These are phyloP conservation scores for Sphenopsis melanotis DNA, from an alignment of 2,797 vertebrate genomes.

Conservation along the genomic window DNA sequence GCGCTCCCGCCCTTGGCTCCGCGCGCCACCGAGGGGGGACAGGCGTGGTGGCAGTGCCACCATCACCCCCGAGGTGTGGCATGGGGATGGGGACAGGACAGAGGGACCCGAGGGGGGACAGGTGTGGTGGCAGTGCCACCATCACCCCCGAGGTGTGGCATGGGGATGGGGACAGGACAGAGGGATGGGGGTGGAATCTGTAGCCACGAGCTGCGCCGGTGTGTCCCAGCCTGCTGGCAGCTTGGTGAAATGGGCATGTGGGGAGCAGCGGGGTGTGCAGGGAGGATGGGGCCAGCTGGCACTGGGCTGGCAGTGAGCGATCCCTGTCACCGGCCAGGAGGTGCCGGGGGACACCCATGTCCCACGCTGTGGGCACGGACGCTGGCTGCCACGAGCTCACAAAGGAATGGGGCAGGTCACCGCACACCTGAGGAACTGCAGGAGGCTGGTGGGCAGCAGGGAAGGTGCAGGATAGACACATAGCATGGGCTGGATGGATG, in stretches of 20 bases:
- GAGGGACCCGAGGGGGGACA: too few species aligned
- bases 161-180: neutral
- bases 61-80: too few species aligned
- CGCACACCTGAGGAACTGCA: neutral
- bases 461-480: neutral
- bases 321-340: neutral
- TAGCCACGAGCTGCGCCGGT: rapidly evolving
- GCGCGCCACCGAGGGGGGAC: neutral
- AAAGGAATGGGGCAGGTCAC: rapidly evolving
- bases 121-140: too few species aligned
- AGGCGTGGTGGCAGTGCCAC: too few species aligned
- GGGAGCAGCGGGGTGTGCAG: neutral
- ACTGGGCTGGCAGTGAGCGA: neutral
- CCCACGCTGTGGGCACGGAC: rapidly evolving
- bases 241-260: rapidly evolving
- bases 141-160: too few species aligned
- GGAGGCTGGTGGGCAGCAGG: neutral
- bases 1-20: neutral
- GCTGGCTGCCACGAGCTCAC: neutral
- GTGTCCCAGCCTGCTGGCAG: neutral
- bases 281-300: neutral
- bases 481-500: neutral
- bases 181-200: neutral
- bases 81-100: too few species aligned
- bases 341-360: neutral